Base-by-base conservation (phyloP, 2,888 invertebrate genomes). In the Endomychus coccineus region DNA sequence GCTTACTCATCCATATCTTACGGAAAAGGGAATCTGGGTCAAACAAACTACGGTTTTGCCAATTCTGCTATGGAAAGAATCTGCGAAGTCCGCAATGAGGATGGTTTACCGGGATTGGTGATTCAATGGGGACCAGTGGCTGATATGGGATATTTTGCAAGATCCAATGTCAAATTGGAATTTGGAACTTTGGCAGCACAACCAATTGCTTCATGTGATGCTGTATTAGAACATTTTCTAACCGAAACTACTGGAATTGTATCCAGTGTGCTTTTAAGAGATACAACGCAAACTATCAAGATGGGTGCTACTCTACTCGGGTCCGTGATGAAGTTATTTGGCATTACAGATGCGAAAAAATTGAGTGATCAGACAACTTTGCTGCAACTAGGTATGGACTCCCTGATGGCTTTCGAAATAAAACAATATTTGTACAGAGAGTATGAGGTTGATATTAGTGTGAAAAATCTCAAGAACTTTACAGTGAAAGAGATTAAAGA, bases 21-120 rank as follows among this genome's bases (percentile, higher is more conserved):
- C 31, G 54, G 54, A 4, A 37, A 47, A 22, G 56, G 56, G 9
- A 51, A 52, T 29, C 35, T 39, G 4, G 56, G 55, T 6, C 56
- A 56, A 40, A 44, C 47, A 4, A 55, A 54, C 17, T 53, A 54
- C 37, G 51, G 44, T 3, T 51, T 53, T 48, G 49, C 51, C 1
- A 56, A 55, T 24, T 55, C 53, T 3, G 46, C 52, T 3, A 32
- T 55, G 39, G 56, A 56, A 42, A 40, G 49, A 27, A 43, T 56
- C n/a, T 50, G 51, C 17, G 52, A 55, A 27, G 45, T 43, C 25
- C 25, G 55, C 16, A 44, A 37, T 22, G 23, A 36, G 4, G 50
- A 54, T 6, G 42, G 48, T 4, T 39, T 52, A 4, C 53, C 53
- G n/a, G 55, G 39, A 7, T 30, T 55, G 21, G 55, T 51, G 1